Percentiles rank a stretch among this genome's conserved stretches.
Conservation (phyloP, 2,888 invertebrate species). For the Tetragnatha montana region DNA sequence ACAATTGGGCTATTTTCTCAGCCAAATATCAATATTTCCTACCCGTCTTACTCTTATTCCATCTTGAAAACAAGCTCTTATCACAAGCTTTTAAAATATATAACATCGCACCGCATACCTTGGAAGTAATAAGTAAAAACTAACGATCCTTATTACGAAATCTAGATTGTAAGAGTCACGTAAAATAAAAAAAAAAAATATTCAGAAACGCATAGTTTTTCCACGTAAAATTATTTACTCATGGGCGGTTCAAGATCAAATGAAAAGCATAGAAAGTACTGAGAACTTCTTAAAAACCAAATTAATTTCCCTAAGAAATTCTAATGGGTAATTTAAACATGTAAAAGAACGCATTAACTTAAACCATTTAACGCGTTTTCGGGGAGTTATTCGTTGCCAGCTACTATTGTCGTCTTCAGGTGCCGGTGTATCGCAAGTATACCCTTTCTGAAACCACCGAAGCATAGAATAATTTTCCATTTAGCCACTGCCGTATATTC, state of each 20-base stretch:
- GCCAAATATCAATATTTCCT: background rate
- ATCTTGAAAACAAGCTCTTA: background rate
- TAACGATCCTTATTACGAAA: slow-evolving; percentile 37
- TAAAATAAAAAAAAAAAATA: slow-evolving; percentile 21
- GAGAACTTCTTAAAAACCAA: slow-evolving; percentile 2
- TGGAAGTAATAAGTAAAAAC: background rate
- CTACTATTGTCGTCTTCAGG: slow-evolving; percentile 19
- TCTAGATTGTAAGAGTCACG: background rate
- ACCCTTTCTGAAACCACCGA: background rate
- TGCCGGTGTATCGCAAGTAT: background rate
- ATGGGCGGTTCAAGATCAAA: background rate
- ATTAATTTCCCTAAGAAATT: slow-evolving; percentile 25
- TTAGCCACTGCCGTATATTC: background rate
- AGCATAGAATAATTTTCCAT: background rate
- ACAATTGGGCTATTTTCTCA: background rate
- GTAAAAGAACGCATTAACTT: slow-evolving; percentile 27
- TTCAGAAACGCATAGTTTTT: background rate
- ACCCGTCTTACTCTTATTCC: background rate
- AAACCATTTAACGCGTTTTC: slow-evolving; percentile 23
- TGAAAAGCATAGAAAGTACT: slow-evolving; percentile 32
- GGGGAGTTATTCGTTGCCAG: slow-evolving; percentile 22
- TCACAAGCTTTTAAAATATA: background rate
- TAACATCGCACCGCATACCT: background rate
- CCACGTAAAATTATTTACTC: slow-evolving; percentile 26
- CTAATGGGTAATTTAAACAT: slow-evolving; percentile 49